These are phyloP conservation scores for Metalampra italica DNA, from an alignment of 2,888 invertebrate species.

Conservation along the genomic window DNA sequence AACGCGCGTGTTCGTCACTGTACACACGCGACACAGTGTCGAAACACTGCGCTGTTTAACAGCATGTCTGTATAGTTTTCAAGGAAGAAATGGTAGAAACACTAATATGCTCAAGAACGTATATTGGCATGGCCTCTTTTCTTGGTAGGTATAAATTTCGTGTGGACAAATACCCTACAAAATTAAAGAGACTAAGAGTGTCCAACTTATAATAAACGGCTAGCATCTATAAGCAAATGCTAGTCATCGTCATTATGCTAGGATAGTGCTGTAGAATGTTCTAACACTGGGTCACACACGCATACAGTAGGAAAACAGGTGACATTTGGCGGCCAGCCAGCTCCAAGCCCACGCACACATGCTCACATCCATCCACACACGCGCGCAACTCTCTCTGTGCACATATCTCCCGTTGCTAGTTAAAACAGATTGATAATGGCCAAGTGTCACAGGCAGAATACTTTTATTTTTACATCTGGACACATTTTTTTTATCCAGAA, in stretches of 20 bases:
- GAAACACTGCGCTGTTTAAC: background rate
- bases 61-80: too few species aligned
- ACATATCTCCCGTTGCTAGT: conserved; percentile 56
- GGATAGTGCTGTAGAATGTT: too few species aligned
- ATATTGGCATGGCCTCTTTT: too few species aligned
- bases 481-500: conserved; percentile 43
- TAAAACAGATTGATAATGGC: conserved; percentile 73
- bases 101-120: too few species aligned
- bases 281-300: background rate
- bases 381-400: conserved; percentile 21
- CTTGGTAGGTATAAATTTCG: too few species aligned
- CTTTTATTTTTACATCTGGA: conserved; percentile 58
- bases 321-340: conserved; percentile 37
- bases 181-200: too few species aligned
- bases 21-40: conserved; percentile 3
- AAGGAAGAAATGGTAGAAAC: too few species aligned
- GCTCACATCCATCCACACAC: conserved; percentile 27
- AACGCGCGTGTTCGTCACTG: conserved; percentile 18
- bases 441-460: conserved; percentile 65
- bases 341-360: conserved; percentile 19
- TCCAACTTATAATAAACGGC: background rate
- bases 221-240: background rate
- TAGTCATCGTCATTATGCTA: background rate
- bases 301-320: conserved; percentile 20
- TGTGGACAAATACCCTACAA: too few species aligned